Base-by-base conservation (phyloP, 2,888 invertebrate genomes). In the Eutolmus rufibarbis region DNA sequence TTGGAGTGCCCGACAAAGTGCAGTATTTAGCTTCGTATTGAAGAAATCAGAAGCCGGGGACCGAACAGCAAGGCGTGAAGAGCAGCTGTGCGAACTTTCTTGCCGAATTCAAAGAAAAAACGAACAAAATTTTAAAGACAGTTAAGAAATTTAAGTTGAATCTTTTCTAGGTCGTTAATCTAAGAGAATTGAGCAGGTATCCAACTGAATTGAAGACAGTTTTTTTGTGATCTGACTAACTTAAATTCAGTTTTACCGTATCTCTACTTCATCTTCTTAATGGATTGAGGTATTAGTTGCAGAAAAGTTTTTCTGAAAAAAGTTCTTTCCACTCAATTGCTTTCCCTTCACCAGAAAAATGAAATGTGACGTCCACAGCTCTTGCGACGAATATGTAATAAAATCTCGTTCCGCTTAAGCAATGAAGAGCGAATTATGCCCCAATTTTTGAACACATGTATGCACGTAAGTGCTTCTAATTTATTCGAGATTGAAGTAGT, bases 111-210 rank as follows among this genome's bases (percentile, higher is more conserved):
- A n/a, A 40, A 43, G 7, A n/a, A 23, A 40, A 78, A 78, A 78
- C 12, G 43, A 43, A 8, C 2, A 78, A 34, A 37, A 43, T 66
- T 66, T 28, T 43, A 19, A 78, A 78, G 40, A 37, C 19, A 37
- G 43, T 43, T 78, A 40, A 78, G 40, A 43, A 78, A 78, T 46
- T 78, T 78, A 19, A 78, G 23, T 43, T 43, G 23, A 43, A 78
- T 78, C 19, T 23, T 40, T 78, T 78, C 78, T 78, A 37, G 78
- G 78, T 78, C 78, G 43, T 78, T 78, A 37, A 43, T 78, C 23
- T 78, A 78, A 78, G 46, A 78, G 78, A 78, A 78, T 40, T 19
- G 46, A 46, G 40, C 78, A 43, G 78, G 37, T 40, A 66, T 28
- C 28, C 66, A 28, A n/a, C 51, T 51, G 51, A 51, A 51, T 51